Base-by-base conservation (phyloP, 2,888 invertebrate species). In the Conomelus anceps region DNA sequence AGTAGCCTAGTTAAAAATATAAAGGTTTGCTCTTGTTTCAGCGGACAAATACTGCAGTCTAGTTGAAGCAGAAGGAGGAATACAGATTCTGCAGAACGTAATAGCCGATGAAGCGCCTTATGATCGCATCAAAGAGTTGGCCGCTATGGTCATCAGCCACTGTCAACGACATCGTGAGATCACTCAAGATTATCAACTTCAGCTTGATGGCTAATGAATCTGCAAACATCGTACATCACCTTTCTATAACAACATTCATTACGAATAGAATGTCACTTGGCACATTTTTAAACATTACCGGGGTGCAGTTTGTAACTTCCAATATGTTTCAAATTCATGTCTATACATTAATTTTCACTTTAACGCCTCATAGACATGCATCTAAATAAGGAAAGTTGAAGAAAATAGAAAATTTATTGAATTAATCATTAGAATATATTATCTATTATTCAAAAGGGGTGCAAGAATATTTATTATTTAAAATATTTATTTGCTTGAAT, bases 41-140 rank as follows among this genome's bases (percentile, higher is more conserved):
- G 98, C 98, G 84, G 96, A 96, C 90, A 99, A 98, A 94, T 99
- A 99, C 94, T 99, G 99, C 93, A 94, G 95, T 91, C 94, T 99
- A 92, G 96, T 99, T 86, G 96, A 97, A 92, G 95, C 96, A 86
- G 99, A 99, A 94, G 97, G 97, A 41, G 99, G 99, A 0, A 93
- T 98, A 88, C 94, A 94, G 84, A 94, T 98, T 90, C 94, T 99
- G 85, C 94, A 95, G 90, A 95, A 95, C 91, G 93, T 97, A 88
- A 93, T 96, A 22, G 92, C 93, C 13, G 95, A 96, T 92, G 94
- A 95, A 22, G 93, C 94, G 90, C 96, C 96, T 0, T 96, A 96
- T 92, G 93, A 93, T 9, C 93, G 94, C 90, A 96, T 97, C 91
- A 97, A 96, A 93, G 94, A 95, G 87, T 94, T 97, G 89, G 97